Evolutionary conservation across 2,113 vertebrate genomes (phyloP).

Genomic region (Platichthys flesus): DNA sequence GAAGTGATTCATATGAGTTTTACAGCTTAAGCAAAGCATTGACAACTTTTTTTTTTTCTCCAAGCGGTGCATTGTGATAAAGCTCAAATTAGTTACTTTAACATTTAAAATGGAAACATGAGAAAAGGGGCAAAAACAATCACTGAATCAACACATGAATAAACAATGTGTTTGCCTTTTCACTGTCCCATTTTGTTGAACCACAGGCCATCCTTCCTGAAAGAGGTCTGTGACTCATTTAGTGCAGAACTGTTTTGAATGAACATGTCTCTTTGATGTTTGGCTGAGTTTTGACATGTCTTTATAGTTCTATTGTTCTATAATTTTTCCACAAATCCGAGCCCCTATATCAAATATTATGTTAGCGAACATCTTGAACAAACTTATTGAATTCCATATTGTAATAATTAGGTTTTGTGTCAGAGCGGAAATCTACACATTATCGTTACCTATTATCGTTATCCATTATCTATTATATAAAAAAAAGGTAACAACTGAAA

Average conservation of each 20-base stretch:
- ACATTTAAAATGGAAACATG: slow-evolving; percentile 64
- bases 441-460: too few species aligned
- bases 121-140: too few species aligned
- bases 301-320: slow-evolving; percentile 55
- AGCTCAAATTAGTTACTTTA: slow-evolving; percentile 16
- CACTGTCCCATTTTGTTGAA: slow-evolving; percentile 69
- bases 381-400: slow-evolving; percentile 22
- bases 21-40: slow-evolving; percentile 17
- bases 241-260: slow-evolving; percentile 54
- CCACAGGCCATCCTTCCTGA: slow-evolving; percentile 54
- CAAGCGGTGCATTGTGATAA: slow-evolving; percentile 42
- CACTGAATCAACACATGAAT: too few species aligned
- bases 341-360: slow-evolving; percentile 35
- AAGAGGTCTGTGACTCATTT: slow-evolving; percentile 66
- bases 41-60: slow-evolving; percentile 21
- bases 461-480: background rate
- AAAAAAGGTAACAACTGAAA: background rate
- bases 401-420: slow-evolving; percentile 6
- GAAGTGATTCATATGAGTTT: slow-evolving; percentile 40
- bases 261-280: slow-evolving; percentile 61
- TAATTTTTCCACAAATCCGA: slow-evolving; percentile 47
- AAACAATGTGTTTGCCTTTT: slow-evolving; percentile 59
- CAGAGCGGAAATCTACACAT: slow-evolving; percentile 8
- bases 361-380: slow-evolving; percentile 42
- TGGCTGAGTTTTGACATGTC: slow-evolving; percentile 38